phyloP scores from a whole-genome alignment of 2,888 invertebrate species.

The Axea sp. region DNA sequence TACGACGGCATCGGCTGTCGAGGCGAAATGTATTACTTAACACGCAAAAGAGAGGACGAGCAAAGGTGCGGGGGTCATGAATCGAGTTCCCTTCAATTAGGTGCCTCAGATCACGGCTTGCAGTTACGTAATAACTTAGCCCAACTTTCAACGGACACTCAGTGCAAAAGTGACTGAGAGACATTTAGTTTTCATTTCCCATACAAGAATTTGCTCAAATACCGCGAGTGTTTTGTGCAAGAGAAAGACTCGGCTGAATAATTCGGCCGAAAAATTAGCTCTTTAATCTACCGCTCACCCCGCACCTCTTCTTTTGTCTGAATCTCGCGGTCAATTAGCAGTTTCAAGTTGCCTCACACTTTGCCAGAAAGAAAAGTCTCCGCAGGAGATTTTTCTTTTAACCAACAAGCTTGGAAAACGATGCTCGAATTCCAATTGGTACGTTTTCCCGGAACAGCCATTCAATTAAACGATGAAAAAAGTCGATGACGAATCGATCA shows the following conservation, averaged over 20 bases:
- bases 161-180: constrained; percentile 14
- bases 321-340: constrained; percentile 8
- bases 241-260: neutral
- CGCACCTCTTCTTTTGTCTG: too few species aligned
- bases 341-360: neutral
- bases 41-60: constrained; percentile 46
- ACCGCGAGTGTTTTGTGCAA: constrained; percentile 1
- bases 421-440: constrained; percentile 7
- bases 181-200: constrained; percentile 46
- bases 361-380: too few species aligned
- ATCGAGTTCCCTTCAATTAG: constrained; percentile 67
- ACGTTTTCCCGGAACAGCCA: neutral
- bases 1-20: too few species aligned
- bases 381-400: neutral
- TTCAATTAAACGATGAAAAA: neutral
- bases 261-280: constrained; percentile 10
- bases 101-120: constrained; percentile 20
- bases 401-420: constrained; percentile 4
- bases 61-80: constrained; percentile 53
- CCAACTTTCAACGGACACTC: constrained; percentile 35
- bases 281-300: neutral
- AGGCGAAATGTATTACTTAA: too few species aligned
- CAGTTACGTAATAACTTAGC: constrained; percentile 39
- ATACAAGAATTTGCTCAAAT: constrained; percentile 7
- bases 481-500: constrained; percentile 4